Percentiles rank a stretch among this genome's conserved stretches.
Conservation (phyloP, 2,113 vertebrate genomes). For the Bucco capensis region DNA sequence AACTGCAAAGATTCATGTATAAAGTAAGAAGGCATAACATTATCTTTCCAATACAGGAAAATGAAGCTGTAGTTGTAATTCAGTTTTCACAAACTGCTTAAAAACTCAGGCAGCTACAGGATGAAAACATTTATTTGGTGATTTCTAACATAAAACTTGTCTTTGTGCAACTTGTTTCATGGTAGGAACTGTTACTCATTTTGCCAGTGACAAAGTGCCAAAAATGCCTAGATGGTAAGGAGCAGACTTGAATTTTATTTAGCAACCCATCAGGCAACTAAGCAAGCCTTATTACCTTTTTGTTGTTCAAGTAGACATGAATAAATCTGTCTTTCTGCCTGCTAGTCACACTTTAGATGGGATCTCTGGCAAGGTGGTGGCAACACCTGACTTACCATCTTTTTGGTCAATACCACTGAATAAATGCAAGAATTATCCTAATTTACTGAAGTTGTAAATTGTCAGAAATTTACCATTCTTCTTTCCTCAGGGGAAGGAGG, state of each 20-base stretch:
- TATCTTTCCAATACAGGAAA: background rate
- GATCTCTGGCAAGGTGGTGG: background rate
- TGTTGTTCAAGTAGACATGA: background rate
- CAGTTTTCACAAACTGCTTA: background rate
- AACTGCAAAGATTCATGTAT: background rate
- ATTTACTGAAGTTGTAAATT: background rate
- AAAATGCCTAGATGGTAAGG: background rate
- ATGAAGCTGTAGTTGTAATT: background rate
- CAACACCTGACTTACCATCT: background rate
- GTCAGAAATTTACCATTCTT: background rate
- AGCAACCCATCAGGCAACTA: background rate
- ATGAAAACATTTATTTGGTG: background rate
- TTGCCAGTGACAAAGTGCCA: background rate
- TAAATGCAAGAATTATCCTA: background rate
- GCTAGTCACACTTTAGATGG: background rate
- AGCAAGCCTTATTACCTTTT: background rate
- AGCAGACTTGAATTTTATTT: background rate
- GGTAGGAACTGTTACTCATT: background rate
- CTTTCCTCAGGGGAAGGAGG: background rate
- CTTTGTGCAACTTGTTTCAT: background rate
- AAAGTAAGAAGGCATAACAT: background rate
- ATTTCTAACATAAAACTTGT: background rate
- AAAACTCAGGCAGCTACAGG: background rate
- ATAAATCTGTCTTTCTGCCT: background rate
- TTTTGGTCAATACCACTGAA: background rate